Conservation (phyloP, 2,113 vertebrate genomes). For the Synodontis membranacea region DNA sequence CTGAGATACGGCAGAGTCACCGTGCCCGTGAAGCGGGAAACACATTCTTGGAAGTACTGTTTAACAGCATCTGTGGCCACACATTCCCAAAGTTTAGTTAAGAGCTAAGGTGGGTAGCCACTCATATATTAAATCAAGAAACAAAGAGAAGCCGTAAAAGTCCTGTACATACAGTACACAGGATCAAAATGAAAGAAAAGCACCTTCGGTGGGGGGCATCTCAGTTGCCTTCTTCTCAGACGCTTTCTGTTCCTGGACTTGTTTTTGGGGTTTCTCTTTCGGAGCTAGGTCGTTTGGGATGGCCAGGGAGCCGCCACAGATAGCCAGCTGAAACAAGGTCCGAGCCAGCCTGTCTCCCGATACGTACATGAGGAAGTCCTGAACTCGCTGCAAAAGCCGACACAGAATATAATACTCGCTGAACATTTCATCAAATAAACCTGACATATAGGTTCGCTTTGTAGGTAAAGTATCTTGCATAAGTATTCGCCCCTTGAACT, state of each 20-base stretch:
- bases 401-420: not conserved
- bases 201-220: constrained; percentile 71
- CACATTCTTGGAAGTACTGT: constrained; percentile 65
- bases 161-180: too few relatives aligned
- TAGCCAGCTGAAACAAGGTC: constrained; percentile 75
- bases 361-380: constrained; percentile 69
- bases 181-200: not conserved
- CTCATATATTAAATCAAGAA: not conserved
- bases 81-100: constrained; percentile 10
- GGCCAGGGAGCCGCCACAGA: constrained; percentile 74
- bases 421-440: not conserved
- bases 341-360: constrained; percentile 63
- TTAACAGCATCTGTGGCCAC: constrained; percentile 65
- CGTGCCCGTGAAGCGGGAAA: constrained; percentile 58
- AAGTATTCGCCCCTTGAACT: not conserved
- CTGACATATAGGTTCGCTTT: not conserved
- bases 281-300: constrained; percentile 68
- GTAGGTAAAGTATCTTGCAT: not conserved
- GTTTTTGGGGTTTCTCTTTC: constrained; percentile 65
- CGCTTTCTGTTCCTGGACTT: constrained; percentile 25
- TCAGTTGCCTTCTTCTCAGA: constrained; percentile 40
- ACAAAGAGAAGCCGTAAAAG: too few relatives aligned
- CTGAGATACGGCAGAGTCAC: constrained; percentile 64
- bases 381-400: constrained; percentile 59
- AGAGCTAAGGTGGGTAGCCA: not conserved